Percentiles rank a stretch among this genome's conserved stretches.
Evolutionary conservation across 2,797 vertebrate genomes (phyloP).

Genomic region (Apogon hyalosoma): DNA sequence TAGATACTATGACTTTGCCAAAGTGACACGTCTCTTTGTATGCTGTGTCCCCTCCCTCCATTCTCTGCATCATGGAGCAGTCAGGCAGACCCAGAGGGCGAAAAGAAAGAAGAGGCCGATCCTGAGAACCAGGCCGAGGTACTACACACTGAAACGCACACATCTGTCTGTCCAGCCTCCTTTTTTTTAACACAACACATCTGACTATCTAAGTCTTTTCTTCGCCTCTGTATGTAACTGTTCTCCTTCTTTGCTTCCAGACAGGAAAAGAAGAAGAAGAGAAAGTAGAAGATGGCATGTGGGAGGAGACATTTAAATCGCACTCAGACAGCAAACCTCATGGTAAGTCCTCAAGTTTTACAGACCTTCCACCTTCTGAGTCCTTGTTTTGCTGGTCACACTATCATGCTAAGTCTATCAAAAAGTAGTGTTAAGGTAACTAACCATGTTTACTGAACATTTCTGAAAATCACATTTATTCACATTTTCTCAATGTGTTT

Average conservation of each 20-base stretch:
- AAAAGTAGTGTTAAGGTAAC: no score
- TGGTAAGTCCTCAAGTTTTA: slow-evolving; percentile 73
- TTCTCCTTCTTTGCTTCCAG: slow-evolving; percentile 38
- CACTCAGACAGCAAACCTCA: slow-evolving; percentile 92
- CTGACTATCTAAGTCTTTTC: not conserved
- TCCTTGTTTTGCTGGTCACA: no score
- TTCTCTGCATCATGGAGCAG: slow-evolving; percentile 57
- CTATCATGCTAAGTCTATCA: no score
- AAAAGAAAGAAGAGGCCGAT: slow-evolving; percentile 80
- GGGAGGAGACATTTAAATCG: slow-evolving; percentile 95
- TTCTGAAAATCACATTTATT: no score
- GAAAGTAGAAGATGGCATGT: slow-evolving; percentile 86
- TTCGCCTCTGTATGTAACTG: not conserved
- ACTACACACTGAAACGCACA: slow-evolving; percentile 4
- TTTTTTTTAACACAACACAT: not conserved
- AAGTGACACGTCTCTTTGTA: slow-evolving; percentile 30
- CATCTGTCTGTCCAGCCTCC: not conserved
- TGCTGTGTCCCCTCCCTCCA: not conserved
- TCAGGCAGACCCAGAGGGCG: slow-evolving; percentile 79
- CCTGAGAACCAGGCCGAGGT: slow-evolving; percentile 73
- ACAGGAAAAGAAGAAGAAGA: slow-evolving; percentile 73
- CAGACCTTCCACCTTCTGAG: no score
- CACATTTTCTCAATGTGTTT: not conserved
- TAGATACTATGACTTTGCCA: not conserved
- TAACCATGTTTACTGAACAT: no score